A percentile compares a stretch with the other conserved stretches of the same genome.
These are phyloP conservation scores for Alloscopus bannaensis DNA, from an alignment of 2,888 invertebrate genomes.

Conservation along the genomic window DNA sequence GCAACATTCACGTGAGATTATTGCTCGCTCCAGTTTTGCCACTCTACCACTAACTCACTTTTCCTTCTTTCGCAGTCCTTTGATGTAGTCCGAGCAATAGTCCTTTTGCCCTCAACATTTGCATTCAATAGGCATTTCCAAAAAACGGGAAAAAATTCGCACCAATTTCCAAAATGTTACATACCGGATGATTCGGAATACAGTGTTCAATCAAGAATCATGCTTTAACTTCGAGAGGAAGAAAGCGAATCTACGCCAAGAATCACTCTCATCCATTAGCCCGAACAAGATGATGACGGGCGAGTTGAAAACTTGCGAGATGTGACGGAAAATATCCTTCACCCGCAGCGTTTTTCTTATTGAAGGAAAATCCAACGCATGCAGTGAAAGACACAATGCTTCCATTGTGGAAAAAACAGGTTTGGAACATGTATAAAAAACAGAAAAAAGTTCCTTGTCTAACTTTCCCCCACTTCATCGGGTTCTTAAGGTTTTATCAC, in stretches of 20 bases:
- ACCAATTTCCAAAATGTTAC: conserved; percentile 13
- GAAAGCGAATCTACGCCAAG: conserved; percentile 27
- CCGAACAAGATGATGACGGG: conserved; percentile 44
- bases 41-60: conserved; percentile 51
- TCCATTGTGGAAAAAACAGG: too few relatives aligned
- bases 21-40: not conserved
- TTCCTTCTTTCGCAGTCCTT: conserved; percentile 26
- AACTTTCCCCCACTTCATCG: conserved; percentile 53
- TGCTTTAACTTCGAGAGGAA: conserved; percentile 6
- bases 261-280: conserved; percentile 55
- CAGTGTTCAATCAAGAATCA: not conserved
- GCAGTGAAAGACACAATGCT: too few relatives aligned
- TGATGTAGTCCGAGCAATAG: too few relatives aligned
- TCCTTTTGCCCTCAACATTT: too few relatives aligned
- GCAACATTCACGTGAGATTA: conserved; percentile 28
- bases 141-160: too few relatives aligned
- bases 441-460: conserved; percentile 13
- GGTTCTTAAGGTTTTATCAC: conserved; percentile 26
- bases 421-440: too few relatives aligned
- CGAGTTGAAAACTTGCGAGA: conserved; percentile 33
- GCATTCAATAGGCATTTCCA: too few relatives aligned
- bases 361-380: conserved; percentile 10
- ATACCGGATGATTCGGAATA: not conserved
- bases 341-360: too few relatives aligned
- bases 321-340: not conserved